Conservation (phyloP, 1,140 invertebrate genomes). For the Hyposmocoma kahamanoa region DNA sequence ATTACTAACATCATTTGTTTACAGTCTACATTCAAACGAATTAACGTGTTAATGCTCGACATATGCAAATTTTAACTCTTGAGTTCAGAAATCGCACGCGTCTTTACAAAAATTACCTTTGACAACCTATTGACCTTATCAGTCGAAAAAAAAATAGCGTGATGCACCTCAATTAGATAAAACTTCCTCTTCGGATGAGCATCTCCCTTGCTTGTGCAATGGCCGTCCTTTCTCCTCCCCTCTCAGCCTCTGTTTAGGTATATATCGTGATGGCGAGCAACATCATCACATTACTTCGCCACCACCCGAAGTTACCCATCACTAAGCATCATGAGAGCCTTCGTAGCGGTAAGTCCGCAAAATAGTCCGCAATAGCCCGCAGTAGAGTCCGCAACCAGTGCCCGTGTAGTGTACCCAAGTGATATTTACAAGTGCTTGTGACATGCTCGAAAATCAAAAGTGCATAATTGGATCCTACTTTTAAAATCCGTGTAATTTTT, state of each 20-base stretch:
- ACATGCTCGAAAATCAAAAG: constrained; percentile 52
- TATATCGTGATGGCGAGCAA: constrained; percentile 43
- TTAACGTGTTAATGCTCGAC: too few relatives aligned
- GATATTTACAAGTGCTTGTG: constrained; percentile 51
- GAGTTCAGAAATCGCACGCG: too few relatives aligned
- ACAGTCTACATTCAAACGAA: too few relatives aligned
- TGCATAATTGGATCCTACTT: constrained; percentile 16
- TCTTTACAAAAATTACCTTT: too few relatives aligned
- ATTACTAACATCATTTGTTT: too few relatives aligned
- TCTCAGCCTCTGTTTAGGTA: constrained; percentile 42
- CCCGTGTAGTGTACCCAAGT: constrained; percentile 29
- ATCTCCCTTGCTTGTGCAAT: constrained; percentile 64
- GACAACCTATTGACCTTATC: too few relatives aligned
- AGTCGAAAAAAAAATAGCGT: constrained; percentile 37
- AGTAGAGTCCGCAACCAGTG: too few relatives aligned
- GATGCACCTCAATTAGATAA: constrained; percentile 55
- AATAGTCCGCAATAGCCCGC: too few relatives aligned
- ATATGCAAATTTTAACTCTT: too few relatives aligned
- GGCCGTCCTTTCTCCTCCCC: constrained; percentile 66
- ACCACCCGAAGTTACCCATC: constrained; percentile 57
- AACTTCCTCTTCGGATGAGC: constrained; percentile 50
- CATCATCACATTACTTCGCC: constrained; percentile 54
- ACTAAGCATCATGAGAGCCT: constrained; percentile 66
- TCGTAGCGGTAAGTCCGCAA: constrained; percentile 66
- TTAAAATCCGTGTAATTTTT: neutral